Conservation (phyloP, 2,888 invertebrate genomes). For the Globia sparganii region DNA sequence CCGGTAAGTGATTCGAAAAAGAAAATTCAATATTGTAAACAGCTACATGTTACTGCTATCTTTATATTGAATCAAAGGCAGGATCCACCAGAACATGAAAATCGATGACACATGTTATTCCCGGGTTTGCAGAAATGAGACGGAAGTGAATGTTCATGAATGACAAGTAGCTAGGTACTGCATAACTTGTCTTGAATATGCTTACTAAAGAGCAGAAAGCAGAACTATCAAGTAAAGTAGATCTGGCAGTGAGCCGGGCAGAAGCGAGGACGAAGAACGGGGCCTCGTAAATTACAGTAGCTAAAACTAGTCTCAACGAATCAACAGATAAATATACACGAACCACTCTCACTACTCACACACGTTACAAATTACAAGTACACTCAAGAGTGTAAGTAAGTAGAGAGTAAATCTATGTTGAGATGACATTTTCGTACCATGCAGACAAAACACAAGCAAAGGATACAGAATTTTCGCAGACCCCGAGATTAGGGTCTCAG, state of each 20-base stretch:
- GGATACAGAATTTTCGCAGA: constrained; percentile 52
- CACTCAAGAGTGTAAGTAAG: constrained; percentile 25
- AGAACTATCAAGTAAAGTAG: constrained; percentile 20
- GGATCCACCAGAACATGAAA: constrained; percentile 6
- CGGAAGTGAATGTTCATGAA: constrained; percentile 19
- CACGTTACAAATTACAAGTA: constrained; percentile 10
- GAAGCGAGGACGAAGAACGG: constrained; percentile 18
- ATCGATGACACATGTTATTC: constrained; percentile 10
- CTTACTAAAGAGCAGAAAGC: constrained; percentile 19
- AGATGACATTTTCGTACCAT: constrained; percentile 33
- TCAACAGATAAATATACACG: constrained; percentile 46
- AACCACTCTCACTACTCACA: constrained; percentile 26
- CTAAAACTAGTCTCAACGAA: constrained; percentile 53
- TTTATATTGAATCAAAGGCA: not conserved
- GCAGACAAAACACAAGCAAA: constrained; percentile 49
- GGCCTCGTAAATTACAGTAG: constrained; percentile 43
- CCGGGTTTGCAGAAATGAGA: constrained; percentile 8
- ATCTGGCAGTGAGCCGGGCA: constrained; percentile 32
- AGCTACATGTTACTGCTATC: not conserved
- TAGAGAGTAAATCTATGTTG: constrained; percentile 5
- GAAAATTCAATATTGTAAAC: not conserved
- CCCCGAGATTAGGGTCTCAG: constrained; percentile 57
- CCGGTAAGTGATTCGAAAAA: not conserved
- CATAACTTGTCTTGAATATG: constrained; percentile 15
- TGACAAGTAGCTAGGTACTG: constrained; percentile 7